phyloP scores from a whole-genome alignment of 2,797 vertebrate genomes.

The Cossypha polioptera region DNA sequence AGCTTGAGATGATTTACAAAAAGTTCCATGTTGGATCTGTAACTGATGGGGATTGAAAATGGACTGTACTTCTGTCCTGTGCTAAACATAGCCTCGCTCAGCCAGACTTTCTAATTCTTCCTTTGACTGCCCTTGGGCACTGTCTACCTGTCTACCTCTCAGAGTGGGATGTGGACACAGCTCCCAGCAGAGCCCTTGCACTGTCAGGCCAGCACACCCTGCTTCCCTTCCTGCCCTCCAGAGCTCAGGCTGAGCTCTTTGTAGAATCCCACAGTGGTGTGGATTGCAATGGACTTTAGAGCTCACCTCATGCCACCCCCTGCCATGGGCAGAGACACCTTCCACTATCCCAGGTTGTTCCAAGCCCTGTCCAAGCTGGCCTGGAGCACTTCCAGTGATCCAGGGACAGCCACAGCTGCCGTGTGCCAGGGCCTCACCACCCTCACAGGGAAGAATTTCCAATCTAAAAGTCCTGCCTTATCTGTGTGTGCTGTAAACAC shows the following conservation, averaged over 20 bases:
- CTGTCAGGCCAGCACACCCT: neutral
- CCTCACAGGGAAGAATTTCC: neutral
- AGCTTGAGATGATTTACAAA: neutral
- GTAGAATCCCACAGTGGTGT: accelerated
- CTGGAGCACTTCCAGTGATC: neutral
- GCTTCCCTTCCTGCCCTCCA: neutral
- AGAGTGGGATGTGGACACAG: neutral
- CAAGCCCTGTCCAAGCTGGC: accelerated
- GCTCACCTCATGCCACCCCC: neutral
- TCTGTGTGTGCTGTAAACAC: neutral
- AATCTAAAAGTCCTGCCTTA: neutral
- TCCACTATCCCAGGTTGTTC: accelerated
- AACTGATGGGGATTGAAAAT: neutral
- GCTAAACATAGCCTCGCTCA: neutral
- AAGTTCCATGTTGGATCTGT: neutral
- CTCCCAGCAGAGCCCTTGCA: neutral
- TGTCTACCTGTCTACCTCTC: neutral
- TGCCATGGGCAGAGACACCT: neutral
- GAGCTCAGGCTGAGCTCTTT: neutral
- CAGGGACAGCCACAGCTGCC: neutral
- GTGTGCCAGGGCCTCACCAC: accelerated
- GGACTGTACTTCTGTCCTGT: neutral
- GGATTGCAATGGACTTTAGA: neutral
- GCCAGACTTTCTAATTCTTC: neutral
- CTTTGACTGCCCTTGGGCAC: neutral